Conservation (phyloP, 1,140 invertebrate species). For the Lucilia cuprina region DNA sequence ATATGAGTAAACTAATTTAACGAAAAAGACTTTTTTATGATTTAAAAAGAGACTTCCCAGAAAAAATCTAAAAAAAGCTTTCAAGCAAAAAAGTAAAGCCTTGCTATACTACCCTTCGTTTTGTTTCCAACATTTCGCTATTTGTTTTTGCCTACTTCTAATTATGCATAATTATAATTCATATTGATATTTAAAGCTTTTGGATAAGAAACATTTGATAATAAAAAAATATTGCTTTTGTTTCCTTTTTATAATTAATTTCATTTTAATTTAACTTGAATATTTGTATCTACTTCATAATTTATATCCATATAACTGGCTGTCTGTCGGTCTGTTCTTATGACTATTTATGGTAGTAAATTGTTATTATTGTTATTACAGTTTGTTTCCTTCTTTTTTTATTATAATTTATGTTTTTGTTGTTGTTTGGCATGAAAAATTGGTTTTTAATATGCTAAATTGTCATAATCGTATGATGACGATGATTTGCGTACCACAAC, state of each 20-base stretch:
- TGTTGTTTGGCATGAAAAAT: constrained; percentile 17
- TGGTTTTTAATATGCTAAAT: constrained; percentile 31
- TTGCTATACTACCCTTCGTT: background rate
- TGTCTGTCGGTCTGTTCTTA: background rate
- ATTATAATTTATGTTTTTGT: background rate
- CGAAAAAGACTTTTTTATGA: no score
- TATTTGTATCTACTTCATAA: background rate
- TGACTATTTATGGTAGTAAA: background rate
- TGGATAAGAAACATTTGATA: background rate
- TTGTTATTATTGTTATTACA: background rate
- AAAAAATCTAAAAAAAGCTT: no score
- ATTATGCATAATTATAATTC: background rate
- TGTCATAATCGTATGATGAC: constrained; percentile 18
- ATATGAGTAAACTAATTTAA: no score
- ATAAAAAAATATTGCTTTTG: background rate
- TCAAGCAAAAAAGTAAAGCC: no score
- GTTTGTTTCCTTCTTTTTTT: background rate
- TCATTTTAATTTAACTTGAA: background rate
- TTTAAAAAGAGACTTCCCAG: no score
- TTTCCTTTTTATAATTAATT: constrained; percentile 8
- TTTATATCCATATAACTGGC: background rate
- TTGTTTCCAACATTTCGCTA: background rate
- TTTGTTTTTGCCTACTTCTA: background rate
- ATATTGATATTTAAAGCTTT: background rate
- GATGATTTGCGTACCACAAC: background rate